Evolutionary conservation across 2,888 invertebrate genomes (phyloP).

Genomic region (Phasia obesa): DNA sequence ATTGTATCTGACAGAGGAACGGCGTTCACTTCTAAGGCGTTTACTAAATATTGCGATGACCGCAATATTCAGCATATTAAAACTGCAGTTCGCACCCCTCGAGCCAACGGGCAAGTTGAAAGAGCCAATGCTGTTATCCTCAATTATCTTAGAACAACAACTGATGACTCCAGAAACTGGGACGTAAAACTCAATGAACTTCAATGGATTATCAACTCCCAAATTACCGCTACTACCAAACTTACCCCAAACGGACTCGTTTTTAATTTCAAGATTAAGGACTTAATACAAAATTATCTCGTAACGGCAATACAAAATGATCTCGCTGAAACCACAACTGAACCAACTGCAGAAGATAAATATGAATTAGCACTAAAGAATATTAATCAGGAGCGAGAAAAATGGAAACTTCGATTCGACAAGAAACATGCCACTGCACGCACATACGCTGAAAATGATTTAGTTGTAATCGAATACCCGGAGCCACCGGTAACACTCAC

Average conservation of each 20-base stretch:
- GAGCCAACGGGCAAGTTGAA: conserved; percentile 26
- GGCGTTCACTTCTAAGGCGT: conserved; percentile 73
- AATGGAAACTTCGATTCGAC: conserved; percentile 63
- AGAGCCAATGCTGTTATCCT: conserved; percentile 2
- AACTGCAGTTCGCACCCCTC: conserved; percentile 6
- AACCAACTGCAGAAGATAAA: conserved; percentile 27
- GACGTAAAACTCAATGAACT: neutral
- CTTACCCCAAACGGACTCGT: conserved; percentile 17
- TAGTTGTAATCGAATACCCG: conserved; percentile 53
- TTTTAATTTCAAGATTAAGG: neutral
- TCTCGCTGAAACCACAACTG: conserved; percentile 23
- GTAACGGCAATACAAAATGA: conserved; percentile 38
- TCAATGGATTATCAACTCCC: neutral
- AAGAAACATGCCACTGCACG: conserved; percentile 37
- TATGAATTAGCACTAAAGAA: conserved; percentile 38
- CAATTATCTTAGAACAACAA: neutral
- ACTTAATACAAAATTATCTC: conserved; percentile 5
- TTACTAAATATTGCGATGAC: conserved; percentile 70
- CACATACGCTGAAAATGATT: conserved; percentile 45
- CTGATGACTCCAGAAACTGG: neutral
- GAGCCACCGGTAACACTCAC: conserved; percentile 65
- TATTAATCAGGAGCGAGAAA: conserved; percentile 43
- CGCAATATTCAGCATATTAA: conserved; percentile 61
- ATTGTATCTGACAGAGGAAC: conserved; percentile 72
- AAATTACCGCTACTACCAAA: neutral